Base-by-base conservation (phyloP, 2,113 vertebrate species). In the Corynorhinus townsendii region DNA sequence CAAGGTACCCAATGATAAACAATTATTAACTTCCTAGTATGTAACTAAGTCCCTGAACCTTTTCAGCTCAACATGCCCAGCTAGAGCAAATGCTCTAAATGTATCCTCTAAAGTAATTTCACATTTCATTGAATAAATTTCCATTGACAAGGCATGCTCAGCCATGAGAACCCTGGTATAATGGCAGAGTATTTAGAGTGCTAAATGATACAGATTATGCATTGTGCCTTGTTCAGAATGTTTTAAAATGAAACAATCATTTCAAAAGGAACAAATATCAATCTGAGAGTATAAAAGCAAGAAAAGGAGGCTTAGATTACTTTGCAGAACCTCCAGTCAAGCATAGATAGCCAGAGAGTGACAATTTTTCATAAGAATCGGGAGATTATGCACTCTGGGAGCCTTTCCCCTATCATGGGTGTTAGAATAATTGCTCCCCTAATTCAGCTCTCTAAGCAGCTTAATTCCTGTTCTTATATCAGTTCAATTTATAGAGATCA, bases 391-490 rank as follows among this genome's bases (percentile, higher is more conserved):
- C 6, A 54, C 54, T 96, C 82, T 22, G 15, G 73, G 73, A 96
- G 59, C 90, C 20, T 89, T 91, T 82, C 66, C 26, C 28, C 77
- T 96, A 85, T 89, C 72, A 17, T 69, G 40, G 85, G 56, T 90
- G 85, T 95, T 96, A 94, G 49, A 73, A 94, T 97, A 93, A 95
- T 96, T 96, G 54, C 92, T 94, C 81, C 62, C 87, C 84, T 96
- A 93, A 93, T 96, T 97, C 95, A 97, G 11, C 89, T 92, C 72
- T 88, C 92, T 97, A 96, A 96, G 95, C 52, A 95, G 93, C 95
- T 97, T 97, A 96, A 90, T 95, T 68, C 59, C 68, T 95, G 9
- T 77, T 95, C 85, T 96, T 83, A 90, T 64, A 73, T 87, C 64
- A 43, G 71, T 96, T 94, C 92, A 79, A 71, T 81, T 94, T 90